Conservation (phyloP, 1,140 invertebrate genomes). For the Streblospio benedicti region DNA sequence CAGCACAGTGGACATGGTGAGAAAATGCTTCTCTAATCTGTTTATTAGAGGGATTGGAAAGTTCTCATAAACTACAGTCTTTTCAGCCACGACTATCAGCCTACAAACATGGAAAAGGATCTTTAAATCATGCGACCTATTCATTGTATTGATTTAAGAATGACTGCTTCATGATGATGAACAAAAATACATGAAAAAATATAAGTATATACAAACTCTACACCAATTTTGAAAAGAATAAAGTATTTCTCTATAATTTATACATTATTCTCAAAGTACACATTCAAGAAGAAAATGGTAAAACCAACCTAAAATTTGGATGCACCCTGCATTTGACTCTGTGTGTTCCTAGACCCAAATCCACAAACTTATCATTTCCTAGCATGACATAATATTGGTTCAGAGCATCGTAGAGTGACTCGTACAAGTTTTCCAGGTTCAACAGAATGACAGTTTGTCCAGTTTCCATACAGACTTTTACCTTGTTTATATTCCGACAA, state of each 20-base stretch:
- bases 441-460: conserved; percentile 39
- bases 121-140: background rate
- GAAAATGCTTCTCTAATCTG: conserved; percentile 39
- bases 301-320: conserved; percentile 34
- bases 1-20: conserved; percentile 31
- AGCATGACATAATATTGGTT: conserved; percentile 43
- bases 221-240: too few relatives aligned
- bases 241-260: too few relatives aligned
- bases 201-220: too few relatives aligned
- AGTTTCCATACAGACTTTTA: conserved; percentile 45
- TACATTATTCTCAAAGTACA: too few relatives aligned
- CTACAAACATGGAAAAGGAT: conserved; percentile 13
- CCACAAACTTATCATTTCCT: conserved; percentile 39
- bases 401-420: conserved; percentile 42
- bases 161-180: background rate
- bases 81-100: conserved; percentile 40
- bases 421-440: conserved; percentile 42
- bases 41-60: conserved; percentile 43
- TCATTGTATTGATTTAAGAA: background rate
- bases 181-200: background rate
- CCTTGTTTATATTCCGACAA: conserved; percentile 42
- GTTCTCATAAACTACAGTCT: conserved; percentile 34
- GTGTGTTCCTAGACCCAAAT: conserved; percentile 42
- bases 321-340: conserved; percentile 42
- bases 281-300: too few relatives aligned